Evolutionary conservation across 2,797 vertebrate genomes (phyloP).

Genomic region (Lagorchestes hirsutus): DNA sequence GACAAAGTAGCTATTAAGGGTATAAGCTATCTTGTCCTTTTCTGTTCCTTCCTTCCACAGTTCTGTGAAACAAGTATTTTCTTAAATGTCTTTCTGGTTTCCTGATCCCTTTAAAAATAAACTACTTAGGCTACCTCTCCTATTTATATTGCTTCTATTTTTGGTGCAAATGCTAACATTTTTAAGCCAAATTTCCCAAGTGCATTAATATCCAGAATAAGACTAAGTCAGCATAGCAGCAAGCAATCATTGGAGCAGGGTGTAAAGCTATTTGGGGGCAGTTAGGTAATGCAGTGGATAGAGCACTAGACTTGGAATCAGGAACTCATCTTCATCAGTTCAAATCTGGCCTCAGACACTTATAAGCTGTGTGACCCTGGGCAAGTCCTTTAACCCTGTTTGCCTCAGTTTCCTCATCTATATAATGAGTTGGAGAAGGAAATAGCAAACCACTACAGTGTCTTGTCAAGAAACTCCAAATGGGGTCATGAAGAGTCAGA

Average conservation of each 20-base stretch:
- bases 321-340: not conserved
- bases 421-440: not conserved
- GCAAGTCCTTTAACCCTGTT: not conserved
- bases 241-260: constrained; percentile 1
- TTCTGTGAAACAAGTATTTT: not conserved
- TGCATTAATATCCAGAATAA: not conserved
- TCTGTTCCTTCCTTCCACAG: not conserved
- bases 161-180: not conserved
- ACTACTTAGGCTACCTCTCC: constrained; percentile 17
- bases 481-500: not conserved
- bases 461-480: not conserved
- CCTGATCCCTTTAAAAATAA: constrained; percentile 22
- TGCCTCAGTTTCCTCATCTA: not conserved
- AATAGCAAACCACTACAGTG: not conserved
- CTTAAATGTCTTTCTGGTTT: constrained; percentile 38
- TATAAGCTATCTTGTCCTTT: not conserved
- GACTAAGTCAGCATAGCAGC: not conserved
- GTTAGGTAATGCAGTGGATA: not conserved
- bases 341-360: not conserved
- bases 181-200: not conserved
- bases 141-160: constrained; percentile 39
- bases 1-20: not conserved
- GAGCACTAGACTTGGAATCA: not conserved
- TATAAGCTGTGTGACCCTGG: not conserved
- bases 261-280: not conserved